A percentile compares a stretch with the other conserved stretches of the same genome.
Conservation (phyloP, 2,888 invertebrate species). For the Tachina lurida region DNA sequence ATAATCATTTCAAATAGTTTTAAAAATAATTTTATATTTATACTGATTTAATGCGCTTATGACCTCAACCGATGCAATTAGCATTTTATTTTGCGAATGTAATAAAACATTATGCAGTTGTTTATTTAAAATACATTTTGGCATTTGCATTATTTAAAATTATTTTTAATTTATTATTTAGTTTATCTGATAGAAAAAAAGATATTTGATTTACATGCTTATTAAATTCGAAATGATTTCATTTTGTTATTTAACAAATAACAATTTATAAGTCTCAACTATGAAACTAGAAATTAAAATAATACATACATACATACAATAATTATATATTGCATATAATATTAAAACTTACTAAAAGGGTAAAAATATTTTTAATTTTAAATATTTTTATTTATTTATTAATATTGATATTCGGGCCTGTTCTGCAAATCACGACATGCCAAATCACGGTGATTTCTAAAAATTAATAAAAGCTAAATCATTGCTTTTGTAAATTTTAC, state of each 20-base stretch:
- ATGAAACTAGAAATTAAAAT: no score
- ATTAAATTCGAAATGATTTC: background rate
- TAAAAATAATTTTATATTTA: conserved; percentile 10
- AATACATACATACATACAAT: no score
- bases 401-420: no score
- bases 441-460: no score
- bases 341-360: no score
- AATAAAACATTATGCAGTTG: conserved; percentile 39
- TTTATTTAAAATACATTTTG: conserved; percentile 46
- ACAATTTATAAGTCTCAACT: background rate
- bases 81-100: conserved; percentile 38
- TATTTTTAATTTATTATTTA: conserved; percentile 18
- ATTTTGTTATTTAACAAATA: conserved; percentile 2
- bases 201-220: conserved; percentile 16
- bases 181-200: conserved; percentile 1
- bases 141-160: conserved; percentile 45
- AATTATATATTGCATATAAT: no score
- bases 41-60: conserved; percentile 1
- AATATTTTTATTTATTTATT: no score
- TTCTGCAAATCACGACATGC: no score
- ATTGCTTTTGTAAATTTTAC: no score
- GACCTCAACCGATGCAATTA: conserved; percentile 28
- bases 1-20: conserved; percentile 16
- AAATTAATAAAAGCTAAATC: no score
- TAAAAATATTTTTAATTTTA: no score